Base-by-base conservation (phyloP, 2,888 invertebrate species). In the Agriopis aurantiaria region DNA sequence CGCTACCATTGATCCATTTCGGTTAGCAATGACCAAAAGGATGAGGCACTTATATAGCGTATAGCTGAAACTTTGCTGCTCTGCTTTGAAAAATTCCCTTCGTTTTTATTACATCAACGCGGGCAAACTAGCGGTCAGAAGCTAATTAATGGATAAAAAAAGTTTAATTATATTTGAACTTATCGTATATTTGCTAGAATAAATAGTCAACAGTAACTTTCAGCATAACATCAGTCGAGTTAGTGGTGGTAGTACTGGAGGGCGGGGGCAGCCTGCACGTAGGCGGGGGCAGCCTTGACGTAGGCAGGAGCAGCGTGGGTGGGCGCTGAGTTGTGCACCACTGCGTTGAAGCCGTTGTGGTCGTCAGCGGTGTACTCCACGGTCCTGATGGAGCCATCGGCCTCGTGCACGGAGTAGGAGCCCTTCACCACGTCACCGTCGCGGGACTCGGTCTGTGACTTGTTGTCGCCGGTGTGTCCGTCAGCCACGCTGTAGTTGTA, bases 341-440 rank as follows among this genome's bases (percentile, higher is more conserved):
- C 87, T 65, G 91, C 88, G 86, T 91, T 91, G 85, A 91, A 91
- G 51, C 95, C 95, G 80, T 85, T 92, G 88, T 95, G 93, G 80
- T 92, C 93, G 72, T 95, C 95, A 72, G 95, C 94, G 80, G 94
- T 84, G 89, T 95, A 95, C 83, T 95, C 91, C 74, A 95, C 95
- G 73, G 93, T 95, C 76, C 95, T 89, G 84, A 93, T 82, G 85
- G 95, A 95, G 81, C 95, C 95, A 80, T 95, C 95, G 62, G 95
- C 93, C 82, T 95, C 95, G 75, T 92, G 91, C 79, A 95, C 86
- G 17, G 94, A 93, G 91, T 95, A 95, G 12, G 91, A 90, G 79
- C 95, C 95, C 82, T 93, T 93, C 74, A 95, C 95, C 1, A 89
- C 92, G 78, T 95, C 95, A 56, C 95, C 95, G 77, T 95, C 95